Percentiles rank a stretch among this genome's conserved stretches.
Evolutionary conservation across 2,888 invertebrate genomes (phyloP).

Genomic region (Periphyllus acericola): DNA sequence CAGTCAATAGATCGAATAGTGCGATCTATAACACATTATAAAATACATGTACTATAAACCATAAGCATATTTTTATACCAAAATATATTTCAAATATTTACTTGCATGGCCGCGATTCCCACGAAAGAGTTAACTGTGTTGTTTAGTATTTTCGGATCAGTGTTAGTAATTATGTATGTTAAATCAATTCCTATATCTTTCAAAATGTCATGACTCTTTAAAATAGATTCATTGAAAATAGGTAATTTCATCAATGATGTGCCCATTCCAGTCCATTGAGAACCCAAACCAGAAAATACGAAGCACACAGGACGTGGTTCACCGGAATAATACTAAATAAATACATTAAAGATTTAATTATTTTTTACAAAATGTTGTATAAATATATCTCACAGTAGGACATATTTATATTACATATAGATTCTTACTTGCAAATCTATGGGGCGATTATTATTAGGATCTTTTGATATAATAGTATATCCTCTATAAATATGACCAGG

Average conservation of each 20-base stretch:
- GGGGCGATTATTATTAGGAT: slow-evolving; percentile 65
- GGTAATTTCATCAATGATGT: slow-evolving; percentile 79
- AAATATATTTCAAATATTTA: slow-evolving; percentile 64
- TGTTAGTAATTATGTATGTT: slow-evolving; percentile 73
- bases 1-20: slow-evolving; percentile 73
- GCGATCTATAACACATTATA: slow-evolving; percentile 70
- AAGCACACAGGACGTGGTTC: slow-evolving; percentile 82
- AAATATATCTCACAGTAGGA: slow-evolving; percentile 8
- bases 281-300: slow-evolving; percentile 92
- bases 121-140: slow-evolving; percentile 79
- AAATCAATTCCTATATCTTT: slow-evolving; percentile 75
- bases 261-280: slow-evolving; percentile 89
- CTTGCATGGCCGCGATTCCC: slow-evolving; percentile 77
- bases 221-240: slow-evolving; percentile 77
- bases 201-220: slow-evolving; percentile 74
- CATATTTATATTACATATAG: not conserved
- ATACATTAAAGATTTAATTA: not conserved
- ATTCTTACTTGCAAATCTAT: slow-evolving; percentile 44
- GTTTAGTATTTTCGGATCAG: slow-evolving; percentile 74
- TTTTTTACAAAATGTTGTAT: not conserved
- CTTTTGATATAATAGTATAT: slow-evolving; percentile 72
- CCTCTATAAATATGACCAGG: slow-evolving; percentile 80
- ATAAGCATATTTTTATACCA: not conserved
- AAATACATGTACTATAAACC: not conserved
- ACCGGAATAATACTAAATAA: slow-evolving; percentile 73